A percentile compares a stretch with the other conserved stretches of the same genome.
These are phyloP conservation scores for Folsomia candida DNA, from an alignment of 2,888 invertebrate genomes.

Conservation along the genomic window DNA sequence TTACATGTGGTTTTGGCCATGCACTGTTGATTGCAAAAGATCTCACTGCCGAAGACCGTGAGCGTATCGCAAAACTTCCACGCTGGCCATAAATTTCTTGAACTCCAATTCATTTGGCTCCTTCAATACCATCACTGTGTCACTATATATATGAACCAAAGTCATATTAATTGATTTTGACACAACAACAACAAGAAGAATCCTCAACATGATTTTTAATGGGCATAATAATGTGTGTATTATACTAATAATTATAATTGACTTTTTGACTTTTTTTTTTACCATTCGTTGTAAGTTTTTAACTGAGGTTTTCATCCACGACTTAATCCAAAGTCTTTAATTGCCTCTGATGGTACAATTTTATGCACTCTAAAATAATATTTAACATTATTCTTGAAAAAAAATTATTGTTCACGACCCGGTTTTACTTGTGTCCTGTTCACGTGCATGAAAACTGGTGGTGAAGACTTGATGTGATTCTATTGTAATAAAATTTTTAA, in stretches of 20 bases:
- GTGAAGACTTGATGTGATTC: neutral
- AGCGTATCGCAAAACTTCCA: slow-evolving; percentile 62
- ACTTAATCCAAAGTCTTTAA: too few species aligned
- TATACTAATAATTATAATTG: too few species aligned
- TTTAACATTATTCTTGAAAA: too few species aligned
- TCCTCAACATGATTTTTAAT: slow-evolving; percentile 1
- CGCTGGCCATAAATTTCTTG: slow-evolving; percentile 12
- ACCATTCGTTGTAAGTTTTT: too few species aligned
- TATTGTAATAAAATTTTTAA: neutral
- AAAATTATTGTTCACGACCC: neutral
- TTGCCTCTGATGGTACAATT: too few species aligned
- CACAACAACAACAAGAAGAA: too few species aligned
- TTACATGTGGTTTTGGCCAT: slow-evolving; percentile 83
- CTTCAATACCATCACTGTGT: neutral
- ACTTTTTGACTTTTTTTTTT: too few species aligned
- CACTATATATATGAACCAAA: neutral
- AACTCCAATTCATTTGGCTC: neutral
- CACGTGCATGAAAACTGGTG: neutral
- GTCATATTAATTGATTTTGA: neutral
- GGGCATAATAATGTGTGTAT: neutral
- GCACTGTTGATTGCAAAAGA: slow-evolving; percentile 69
- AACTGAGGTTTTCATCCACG: too few species aligned
- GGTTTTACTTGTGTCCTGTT: neutral
- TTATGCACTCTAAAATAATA: too few species aligned
- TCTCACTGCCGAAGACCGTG: slow-evolving; percentile 65